phyloP scores from a whole-genome alignment of 2,113 vertebrate species.

The Colaptes auratus region DNA sequence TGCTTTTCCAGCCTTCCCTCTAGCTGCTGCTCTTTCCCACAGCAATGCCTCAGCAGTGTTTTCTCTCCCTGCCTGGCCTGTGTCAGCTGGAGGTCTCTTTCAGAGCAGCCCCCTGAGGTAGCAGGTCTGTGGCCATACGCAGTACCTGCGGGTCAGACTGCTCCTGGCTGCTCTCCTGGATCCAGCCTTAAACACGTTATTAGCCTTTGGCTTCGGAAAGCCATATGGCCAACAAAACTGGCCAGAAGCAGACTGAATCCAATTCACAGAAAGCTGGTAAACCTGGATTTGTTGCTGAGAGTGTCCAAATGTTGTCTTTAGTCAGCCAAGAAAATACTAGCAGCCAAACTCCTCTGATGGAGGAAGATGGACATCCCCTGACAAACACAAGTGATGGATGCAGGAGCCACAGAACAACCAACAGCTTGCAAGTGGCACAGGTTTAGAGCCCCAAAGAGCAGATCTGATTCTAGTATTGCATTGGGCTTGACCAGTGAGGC shows the following conservation, averaged over 20 bases:
- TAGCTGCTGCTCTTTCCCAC: neutral
- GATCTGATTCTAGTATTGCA: fast-evolving
- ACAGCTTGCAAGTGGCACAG: neutral
- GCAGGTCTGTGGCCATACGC: neutral
- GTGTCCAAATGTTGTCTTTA: constrained; percentile 64
- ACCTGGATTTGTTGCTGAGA: constrained; percentile 49
- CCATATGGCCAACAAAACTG: constrained; percentile 69
- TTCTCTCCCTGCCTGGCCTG: neutral
- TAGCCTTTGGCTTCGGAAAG: constrained; percentile 64
- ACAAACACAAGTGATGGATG: neutral
- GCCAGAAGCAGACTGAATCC: constrained; percentile 59
- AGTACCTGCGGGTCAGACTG: neutral
- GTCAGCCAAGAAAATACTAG: constrained; percentile 53
- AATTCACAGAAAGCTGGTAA: constrained; percentile 68
- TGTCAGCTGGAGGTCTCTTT: neutral
- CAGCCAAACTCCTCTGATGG: constrained; percentile 28
- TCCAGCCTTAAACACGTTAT: constrained; percentile 42
- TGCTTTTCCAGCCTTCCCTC: neutral
- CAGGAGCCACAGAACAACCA: neutral
- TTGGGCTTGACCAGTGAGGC: fast-evolving
- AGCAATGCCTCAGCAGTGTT: neutral
- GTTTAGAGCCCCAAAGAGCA: neutral
- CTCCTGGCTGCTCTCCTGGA: constrained; percentile 26
- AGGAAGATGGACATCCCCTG: constrained; percentile 30
- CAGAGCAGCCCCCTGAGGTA: neutral